These are phyloP conservation scores for Theristicus caerulescens DNA, from an alignment of 2,113 vertebrate genomes.

Conservation along the genomic window DNA sequence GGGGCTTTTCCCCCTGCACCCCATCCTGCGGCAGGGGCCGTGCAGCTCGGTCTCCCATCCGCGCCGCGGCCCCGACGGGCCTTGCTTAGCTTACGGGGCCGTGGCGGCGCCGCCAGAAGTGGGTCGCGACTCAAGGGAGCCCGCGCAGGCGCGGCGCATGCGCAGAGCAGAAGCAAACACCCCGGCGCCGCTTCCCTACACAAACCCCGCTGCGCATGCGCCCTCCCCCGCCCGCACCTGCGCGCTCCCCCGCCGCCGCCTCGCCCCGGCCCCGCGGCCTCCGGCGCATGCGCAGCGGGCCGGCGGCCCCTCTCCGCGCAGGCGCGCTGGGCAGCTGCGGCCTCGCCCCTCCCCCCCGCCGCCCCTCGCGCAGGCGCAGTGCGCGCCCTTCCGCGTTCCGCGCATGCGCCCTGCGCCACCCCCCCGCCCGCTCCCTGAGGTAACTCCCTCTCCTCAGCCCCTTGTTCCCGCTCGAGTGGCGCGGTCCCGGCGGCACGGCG, in stretches of 20 bases:
- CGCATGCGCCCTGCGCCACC: not conserved
- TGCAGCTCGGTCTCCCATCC: rapidly evolving
- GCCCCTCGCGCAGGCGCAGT: not conserved
- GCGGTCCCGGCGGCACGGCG: not conserved
- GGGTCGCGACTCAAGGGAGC: not conserved
- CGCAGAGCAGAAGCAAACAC: not conserved
- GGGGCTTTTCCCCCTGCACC: too few species aligned
- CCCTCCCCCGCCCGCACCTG: not conserved
- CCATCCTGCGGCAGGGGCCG: rapidly evolving
- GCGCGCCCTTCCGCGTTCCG: not conserved
- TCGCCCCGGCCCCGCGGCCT: not conserved
- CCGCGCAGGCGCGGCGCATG: not conserved
- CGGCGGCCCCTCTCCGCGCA: rapidly evolving
- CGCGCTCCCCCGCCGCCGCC: not conserved
- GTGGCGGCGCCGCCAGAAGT: not conserved
- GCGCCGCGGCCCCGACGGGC: rapidly evolving
- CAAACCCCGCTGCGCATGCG: not conserved
- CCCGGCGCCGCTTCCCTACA: constrained; percentile 2
- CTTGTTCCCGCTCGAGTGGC: not conserved
- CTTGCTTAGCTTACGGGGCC: not conserved
- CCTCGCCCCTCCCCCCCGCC: not conserved
- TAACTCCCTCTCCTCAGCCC: not conserved
- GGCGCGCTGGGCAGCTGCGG: not conserved
- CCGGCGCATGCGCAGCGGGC: not conserved
- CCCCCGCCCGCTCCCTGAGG: not conserved